Conservation (phyloP, 1,140 invertebrate genomes). For the Drosophila azteca region DNA sequence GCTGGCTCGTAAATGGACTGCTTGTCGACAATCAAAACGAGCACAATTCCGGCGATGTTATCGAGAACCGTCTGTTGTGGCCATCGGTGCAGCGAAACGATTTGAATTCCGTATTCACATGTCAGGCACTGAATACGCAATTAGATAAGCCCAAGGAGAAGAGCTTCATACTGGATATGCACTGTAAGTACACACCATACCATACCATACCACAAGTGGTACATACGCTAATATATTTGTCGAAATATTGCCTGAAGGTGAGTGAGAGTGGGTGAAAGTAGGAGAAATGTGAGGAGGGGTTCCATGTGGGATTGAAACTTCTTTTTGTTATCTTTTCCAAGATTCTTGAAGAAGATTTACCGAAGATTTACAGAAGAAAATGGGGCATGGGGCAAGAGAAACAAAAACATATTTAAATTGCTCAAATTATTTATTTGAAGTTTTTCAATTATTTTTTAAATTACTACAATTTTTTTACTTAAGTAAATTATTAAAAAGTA, state of each 20-base stretch:
- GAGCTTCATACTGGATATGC: conserved; percentile 90
- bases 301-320: not conserved
- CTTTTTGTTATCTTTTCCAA: not conserved
- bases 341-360: too few species aligned
- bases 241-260: not conserved
- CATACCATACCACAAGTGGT: too few species aligned
- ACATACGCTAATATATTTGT: conserved; percentile 1
- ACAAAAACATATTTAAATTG: too few species aligned
- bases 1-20: conserved; percentile 90
- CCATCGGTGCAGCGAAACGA: conserved; percentile 90
- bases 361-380: too few species aligned
- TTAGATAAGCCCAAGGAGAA: conserved; percentile 90
- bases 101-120: conserved; percentile 92
- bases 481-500: too few species aligned
- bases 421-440: too few species aligned
- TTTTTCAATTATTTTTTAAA: too few species aligned
- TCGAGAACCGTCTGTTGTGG: conserved; percentile 92
- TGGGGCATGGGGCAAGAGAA: too few species aligned
- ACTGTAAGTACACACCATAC: conserved; percentile 88
- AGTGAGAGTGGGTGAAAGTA: too few species aligned
- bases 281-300: not conserved
- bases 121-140: conserved; percentile 92
- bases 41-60: conserved; percentile 92
- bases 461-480: too few species aligned
- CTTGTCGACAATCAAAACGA: conserved; percentile 92